Evolutionary conservation across 1,140 invertebrate genomes (phyloP).

Genomic region (Colletes gigas): DNA sequence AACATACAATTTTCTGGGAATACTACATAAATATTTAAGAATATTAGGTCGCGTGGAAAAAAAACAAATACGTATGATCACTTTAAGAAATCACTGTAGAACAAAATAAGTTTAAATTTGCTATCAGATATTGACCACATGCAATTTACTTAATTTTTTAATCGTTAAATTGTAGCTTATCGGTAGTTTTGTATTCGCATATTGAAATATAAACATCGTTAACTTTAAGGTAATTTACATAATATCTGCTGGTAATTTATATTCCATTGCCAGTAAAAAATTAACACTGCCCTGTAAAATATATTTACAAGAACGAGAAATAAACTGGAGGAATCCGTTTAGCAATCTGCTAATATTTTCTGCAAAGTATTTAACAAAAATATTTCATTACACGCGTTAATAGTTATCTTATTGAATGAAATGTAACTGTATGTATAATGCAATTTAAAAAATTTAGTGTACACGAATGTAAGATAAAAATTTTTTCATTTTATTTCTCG

Average conservation of each 20-base stretch:
- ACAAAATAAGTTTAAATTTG: not conserved
- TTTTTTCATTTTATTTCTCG: conserved; percentile 7
- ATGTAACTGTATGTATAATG: conserved; percentile 8
- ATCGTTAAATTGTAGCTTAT: not conserved
- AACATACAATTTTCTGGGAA: not conserved
- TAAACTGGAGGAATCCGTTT: not conserved
- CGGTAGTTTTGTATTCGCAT: not conserved
- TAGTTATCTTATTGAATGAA: not conserved
- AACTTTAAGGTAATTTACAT: not conserved
- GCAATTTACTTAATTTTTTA: not conserved
- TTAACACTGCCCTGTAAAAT: conserved; percentile 22
- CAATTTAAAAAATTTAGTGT: not conserved
- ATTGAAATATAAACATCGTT: not conserved
- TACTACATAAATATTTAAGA: not conserved
- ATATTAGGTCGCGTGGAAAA: not conserved
- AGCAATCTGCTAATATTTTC: not conserved
- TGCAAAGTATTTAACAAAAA: not conserved
- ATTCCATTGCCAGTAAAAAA: conserved; percentile 9
- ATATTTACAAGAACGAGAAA: conserved; percentile 10
- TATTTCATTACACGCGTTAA: not conserved
- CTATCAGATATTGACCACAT: not conserved
- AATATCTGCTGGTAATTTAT: not conserved
- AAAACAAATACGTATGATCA: not conserved
- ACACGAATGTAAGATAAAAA: not conserved
- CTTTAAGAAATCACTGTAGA: not conserved